phyloP scores from a whole-genome alignment of 2,888 invertebrate genomes.

The Nymphalis c-album region DNA sequence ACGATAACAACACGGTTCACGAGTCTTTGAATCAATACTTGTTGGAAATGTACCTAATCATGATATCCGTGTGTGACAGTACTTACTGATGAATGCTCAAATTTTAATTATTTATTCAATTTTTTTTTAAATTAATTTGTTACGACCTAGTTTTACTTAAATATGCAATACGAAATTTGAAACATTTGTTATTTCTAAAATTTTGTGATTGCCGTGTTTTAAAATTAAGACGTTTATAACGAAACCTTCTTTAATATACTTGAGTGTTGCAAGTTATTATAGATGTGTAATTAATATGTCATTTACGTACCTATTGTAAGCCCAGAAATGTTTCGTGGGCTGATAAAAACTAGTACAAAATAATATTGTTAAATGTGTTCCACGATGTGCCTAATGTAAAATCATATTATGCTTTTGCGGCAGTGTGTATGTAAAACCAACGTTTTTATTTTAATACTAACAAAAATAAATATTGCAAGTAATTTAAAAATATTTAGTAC shows the following conservation, averaged over 20 bases:
- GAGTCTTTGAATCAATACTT: background rate
- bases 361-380: constrained; percentile 27
- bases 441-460: background rate
- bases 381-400: constrained; percentile 26
- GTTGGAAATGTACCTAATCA: background rate
- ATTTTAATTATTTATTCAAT: constrained; percentile 20
- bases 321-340: constrained; percentile 7
- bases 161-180: background rate
- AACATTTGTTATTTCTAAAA: background rate
- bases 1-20: background rate
- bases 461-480: background rate
- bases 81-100: constrained; percentile 42
- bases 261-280: background rate
- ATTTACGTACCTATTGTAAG: background rate
- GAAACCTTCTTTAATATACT: background rate
- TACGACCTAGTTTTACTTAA: constrained; percentile 3
- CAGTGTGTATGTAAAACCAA: background rate
- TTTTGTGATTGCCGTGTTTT: background rate
- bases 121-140: constrained; percentile 3
- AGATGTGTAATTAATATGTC: background rate
- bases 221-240: background rate
- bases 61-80: constrained; percentile 26
- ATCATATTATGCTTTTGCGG: constrained; percentile 5
- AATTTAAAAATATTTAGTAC: background rate
- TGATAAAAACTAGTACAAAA: constrained; percentile 20